Base-by-base conservation (phyloP, 2,888 invertebrate species). In the Cerastoderma edule region DNA sequence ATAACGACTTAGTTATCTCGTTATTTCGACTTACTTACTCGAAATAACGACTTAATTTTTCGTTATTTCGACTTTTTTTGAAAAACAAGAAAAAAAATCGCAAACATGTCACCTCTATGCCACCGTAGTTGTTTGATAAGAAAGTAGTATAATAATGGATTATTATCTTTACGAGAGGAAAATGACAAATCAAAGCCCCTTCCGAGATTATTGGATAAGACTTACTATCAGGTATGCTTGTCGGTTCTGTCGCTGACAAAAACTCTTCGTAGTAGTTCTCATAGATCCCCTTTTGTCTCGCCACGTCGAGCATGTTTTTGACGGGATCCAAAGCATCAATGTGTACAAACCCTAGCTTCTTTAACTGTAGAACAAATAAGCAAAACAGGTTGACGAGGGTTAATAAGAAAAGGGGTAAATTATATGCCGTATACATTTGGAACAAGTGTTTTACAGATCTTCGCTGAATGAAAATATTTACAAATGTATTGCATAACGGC, bases 301-400 rank as follows among this genome's bases (percentile, higher is more conserved):
- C 84, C 46, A 86, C 70, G 32, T 83, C 71, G 50, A 90, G 63
- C 91, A 91, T 91, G 48, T 85, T 85, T 4, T 74, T 35, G 2
- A 89, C 85, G 2, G 91, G 91, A 65, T 91, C 91, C 72, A 91
- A 72, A 24, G 90, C 91, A 69, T 91, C 90, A n/a, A 91, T 83
- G 2, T 83, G 71, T 10, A 33, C 67, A 48, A 79, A 83, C 3
- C 84, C 84, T 27, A 66, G 60, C 57, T 80, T 68, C 13, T 56
- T 30, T 24, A 83, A 70, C 77, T 82, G 67, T 19, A 48, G 5
- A 48, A 48, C n/a, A 6, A 19, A 50, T 48, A 48, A 48, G n/a
- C 16, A n/a, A 22, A 46, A 46, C 4, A n/a, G 19, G 22, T n/a
- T n/a, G 46, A 46, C 22, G 4, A 46, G n/a, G 4, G 16, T 6